Evolutionary conservation across 1,140 invertebrate genomes (phyloP).

Genomic region (Cardiocondyla obscurior): DNA sequence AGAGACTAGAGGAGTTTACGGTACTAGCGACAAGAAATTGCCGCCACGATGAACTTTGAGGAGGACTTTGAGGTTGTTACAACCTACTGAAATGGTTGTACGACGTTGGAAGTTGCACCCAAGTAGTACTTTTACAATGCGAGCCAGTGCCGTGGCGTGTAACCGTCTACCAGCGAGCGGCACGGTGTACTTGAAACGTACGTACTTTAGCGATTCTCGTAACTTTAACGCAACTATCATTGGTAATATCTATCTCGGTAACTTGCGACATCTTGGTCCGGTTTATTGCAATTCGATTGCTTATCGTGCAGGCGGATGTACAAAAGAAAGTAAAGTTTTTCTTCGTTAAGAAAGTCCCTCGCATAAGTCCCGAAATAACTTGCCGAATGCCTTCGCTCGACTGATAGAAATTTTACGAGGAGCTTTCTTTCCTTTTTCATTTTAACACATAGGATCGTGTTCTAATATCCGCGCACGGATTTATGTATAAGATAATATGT

Average conservation of each 20-base stretch:
- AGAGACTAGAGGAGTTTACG: conserved; percentile 19
- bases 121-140: conserved; percentile 59
- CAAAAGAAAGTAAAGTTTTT: conserved; percentile 25
- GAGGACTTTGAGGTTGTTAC: conserved; percentile 54
- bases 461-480: background rate
- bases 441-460: conserved; percentile 4
- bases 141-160: background rate
- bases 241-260: conserved; percentile 34
- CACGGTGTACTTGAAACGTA: conserved; percentile 18
- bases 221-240: conserved; percentile 39
- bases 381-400: background rate
- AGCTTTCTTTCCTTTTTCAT: background rate
- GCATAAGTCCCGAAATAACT: conserved; percentile 1
- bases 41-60: conserved; percentile 47
- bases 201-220: conserved; percentile 27
- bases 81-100: conserved; percentile 38
- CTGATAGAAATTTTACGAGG: conserved; percentile 28
- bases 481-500: background rate
- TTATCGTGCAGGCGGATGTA: conserved; percentile 22
- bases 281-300: conserved; percentile 59
- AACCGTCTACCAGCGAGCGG: conserved; percentile 21
- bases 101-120: conserved; percentile 9
- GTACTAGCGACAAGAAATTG: conserved; percentile 42
- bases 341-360: conserved; percentile 44
- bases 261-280: conserved; percentile 20